phyloP scores from a whole-genome alignment of 2,797 vertebrate species.

The Neomorphus geoffroyi region DNA sequence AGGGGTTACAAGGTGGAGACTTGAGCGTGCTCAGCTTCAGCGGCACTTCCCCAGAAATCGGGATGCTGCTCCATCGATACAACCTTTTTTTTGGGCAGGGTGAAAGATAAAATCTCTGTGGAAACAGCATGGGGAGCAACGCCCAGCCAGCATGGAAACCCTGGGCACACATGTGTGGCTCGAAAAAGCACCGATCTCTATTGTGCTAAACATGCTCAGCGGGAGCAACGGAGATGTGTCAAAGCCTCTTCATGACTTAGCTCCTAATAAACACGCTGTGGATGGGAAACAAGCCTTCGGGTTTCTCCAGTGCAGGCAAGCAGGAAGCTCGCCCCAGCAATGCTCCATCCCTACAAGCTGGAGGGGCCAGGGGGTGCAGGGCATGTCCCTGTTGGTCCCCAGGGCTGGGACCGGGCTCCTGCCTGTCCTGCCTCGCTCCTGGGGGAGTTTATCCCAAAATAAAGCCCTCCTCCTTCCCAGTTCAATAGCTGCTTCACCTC shows the following conservation, averaged over 20 bases:
- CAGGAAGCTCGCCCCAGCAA: too few species aligned
- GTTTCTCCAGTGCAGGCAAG: background rate
- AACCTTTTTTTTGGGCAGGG: too few species aligned
- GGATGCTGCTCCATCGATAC: background rate
- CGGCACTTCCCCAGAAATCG: background rate
- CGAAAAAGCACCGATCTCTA: background rate
- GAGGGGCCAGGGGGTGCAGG: fast-evolving
- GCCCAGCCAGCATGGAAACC: background rate
- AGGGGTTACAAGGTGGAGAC: background rate
- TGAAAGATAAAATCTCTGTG: background rate
- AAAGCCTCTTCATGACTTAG: constrained; percentile 32
- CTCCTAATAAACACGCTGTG: constrained; percentile 15
- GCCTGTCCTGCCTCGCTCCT: background rate
- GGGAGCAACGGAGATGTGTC: background rate
- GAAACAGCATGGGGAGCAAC: background rate
- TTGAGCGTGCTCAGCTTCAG: constrained; percentile 10
- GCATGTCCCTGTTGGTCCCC: background rate
- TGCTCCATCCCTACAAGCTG: background rate
- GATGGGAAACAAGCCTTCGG: background rate
- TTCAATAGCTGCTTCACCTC: constrained; percentile 40
- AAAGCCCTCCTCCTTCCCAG: background rate
- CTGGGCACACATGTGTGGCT: background rate
- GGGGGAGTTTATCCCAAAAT: background rate
- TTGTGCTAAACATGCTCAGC: background rate
- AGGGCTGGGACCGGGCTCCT: background rate